phyloP scores from a whole-genome alignment of 92 coral and sea anemone genomes.

The Phenganax marumi region DNA sequence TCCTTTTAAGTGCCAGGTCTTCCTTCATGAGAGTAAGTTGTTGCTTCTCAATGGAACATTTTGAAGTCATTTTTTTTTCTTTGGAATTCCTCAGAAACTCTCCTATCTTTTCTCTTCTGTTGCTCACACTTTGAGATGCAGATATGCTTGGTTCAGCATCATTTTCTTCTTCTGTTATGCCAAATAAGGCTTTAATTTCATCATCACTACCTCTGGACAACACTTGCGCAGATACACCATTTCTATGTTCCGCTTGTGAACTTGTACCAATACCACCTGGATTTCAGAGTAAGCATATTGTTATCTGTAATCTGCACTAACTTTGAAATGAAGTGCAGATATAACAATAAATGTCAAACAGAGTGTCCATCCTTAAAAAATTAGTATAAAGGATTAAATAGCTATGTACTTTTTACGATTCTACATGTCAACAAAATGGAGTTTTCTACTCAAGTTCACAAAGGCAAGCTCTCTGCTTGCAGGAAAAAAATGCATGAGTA shows the following conservation, averaged over 20 bases:
- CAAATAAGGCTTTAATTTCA: slow-evolving; percentile 11
- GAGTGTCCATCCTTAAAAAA: too few relatives aligned
- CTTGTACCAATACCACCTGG: not conserved
- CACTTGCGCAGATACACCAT: not conserved
- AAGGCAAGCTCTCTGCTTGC: too few relatives aligned
- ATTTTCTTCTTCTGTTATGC: not conserved
- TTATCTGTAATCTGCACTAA: not conserved
- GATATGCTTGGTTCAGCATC: not conserved
- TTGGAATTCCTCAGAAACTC: not conserved
- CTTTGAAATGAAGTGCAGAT: too few relatives aligned
- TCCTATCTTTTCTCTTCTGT: slow-evolving; percentile 20
- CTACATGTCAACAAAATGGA: too few relatives aligned
- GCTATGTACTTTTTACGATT: too few relatives aligned
- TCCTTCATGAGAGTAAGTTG: slow-evolving; percentile 11
- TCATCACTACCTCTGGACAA: slow-evolving; percentile 18
- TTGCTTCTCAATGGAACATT: not conserved
- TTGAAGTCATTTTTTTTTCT: slow-evolving; percentile 21
- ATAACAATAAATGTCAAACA: too few relatives aligned
- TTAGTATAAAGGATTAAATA: too few relatives aligned
- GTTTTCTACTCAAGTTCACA: too few relatives aligned
- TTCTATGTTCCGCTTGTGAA: not conserved
- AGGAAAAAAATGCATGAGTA: too few relatives aligned
- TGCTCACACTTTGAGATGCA: not conserved
- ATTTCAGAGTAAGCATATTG: not conserved
- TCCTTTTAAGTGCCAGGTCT: too few relatives aligned